Conservation (phyloP, 23 tunicate genomes). For the Styela plicata region DNA sequence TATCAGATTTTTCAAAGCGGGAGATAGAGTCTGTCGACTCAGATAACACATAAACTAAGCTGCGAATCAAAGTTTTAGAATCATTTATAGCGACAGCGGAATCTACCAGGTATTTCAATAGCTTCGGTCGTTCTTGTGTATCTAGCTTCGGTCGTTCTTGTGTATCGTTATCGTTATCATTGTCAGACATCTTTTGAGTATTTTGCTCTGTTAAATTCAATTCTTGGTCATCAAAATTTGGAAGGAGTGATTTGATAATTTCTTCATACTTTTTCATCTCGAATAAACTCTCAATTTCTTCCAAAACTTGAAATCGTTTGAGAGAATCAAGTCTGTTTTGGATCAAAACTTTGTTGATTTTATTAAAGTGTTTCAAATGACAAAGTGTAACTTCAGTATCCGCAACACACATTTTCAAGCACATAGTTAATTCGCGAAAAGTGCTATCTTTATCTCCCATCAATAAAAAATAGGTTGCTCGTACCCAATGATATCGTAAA, state of each 20-base stretch:
- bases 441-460: conserved; percentile 8
- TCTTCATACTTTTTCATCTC: conserved; percentile 12
- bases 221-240: background rate
- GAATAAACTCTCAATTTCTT: conserved; percentile 4
- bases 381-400: background rate
- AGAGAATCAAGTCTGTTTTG: background rate
- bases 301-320: conserved; percentile 20
- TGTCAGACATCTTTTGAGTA: background rate
- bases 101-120: background rate
- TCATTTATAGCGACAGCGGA: conserved; percentile 12
- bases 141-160: conserved; percentile 4
- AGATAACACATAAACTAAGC: background rate
- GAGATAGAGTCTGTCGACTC: background rate
- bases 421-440: conserved; percentile 16
- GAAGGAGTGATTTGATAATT: background rate
- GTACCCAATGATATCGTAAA: conserved; percentile 22
- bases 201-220: background rate
- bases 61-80: background rate
- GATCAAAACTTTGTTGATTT: background rate
- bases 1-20: background rate
- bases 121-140: background rate
- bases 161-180: background rate
- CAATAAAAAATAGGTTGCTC: conserved; percentile 17
- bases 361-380: conserved; percentile 4
- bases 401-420: conserved; percentile 3